phyloP scores from a whole-genome alignment of 2,113 vertebrate species.

The Turdus rufiventris region DNA sequence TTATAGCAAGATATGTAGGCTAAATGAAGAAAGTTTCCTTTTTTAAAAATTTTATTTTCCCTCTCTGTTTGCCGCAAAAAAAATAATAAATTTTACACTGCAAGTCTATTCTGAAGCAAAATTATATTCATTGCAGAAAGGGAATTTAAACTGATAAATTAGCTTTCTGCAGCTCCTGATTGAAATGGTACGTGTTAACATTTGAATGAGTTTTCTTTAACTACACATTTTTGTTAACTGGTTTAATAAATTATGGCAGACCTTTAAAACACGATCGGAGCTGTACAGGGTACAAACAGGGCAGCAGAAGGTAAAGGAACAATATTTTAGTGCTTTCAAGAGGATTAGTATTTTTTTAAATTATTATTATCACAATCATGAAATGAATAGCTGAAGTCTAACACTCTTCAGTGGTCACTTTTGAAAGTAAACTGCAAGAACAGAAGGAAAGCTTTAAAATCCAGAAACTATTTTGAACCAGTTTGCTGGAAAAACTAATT shows the following conservation, averaged over 20 bases:
- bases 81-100: not conserved
- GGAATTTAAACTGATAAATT: not conserved
- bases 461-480: not conserved
- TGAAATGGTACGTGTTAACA: not conserved
- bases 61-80: not conserved
- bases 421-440: not conserved
- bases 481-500: not conserved
- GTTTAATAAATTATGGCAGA: constrained; percentile 28
- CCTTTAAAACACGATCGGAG: not conserved
- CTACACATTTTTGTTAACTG: not conserved
- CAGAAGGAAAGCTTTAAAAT: not conserved
- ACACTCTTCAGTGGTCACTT: not conserved
- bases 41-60: not conserved
- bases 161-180: not conserved
- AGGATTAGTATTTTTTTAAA: not conserved
- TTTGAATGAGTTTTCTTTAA: not conserved
- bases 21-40: not conserved
- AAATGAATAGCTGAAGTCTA: not conserved
- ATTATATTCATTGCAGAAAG: not conserved
- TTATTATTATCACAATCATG: not conserved
- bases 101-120: not conserved
- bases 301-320: not conserved
- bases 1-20: not conserved
- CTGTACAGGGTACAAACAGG: not conserved
- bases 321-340: not conserved